Evolutionary conservation across 2,888 invertebrate genomes (phyloP).

Genomic region (Electrophaes corylata): DNA sequence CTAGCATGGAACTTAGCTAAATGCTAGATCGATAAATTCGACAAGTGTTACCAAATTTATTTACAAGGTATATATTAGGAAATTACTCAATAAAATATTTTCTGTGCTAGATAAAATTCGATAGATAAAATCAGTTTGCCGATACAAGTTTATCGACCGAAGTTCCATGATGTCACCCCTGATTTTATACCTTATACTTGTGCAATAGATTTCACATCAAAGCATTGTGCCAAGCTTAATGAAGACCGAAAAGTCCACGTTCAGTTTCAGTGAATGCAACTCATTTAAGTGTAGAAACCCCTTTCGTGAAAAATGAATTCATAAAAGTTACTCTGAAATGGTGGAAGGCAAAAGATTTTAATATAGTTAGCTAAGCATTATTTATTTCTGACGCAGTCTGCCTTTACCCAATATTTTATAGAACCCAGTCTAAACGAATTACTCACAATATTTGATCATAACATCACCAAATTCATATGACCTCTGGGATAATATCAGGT

Average conservation of each 20-base stretch:
- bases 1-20: too few relatives aligned
- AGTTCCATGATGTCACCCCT: too few relatives aligned
- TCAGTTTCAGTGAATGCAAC: conserved; percentile 16
- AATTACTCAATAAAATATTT: too few relatives aligned
- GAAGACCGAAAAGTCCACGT: conserved; percentile 38
- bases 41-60: too few relatives aligned
- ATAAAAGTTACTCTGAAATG: conserved; percentile 9
- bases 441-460: conserved; percentile 53
- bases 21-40: too few relatives aligned
- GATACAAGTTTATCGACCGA: too few relatives aligned
- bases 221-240: conserved; percentile 46
- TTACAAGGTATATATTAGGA: too few relatives aligned
- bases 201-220: conserved; percentile 26
- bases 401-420: conserved; percentile 41
- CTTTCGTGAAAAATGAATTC: conserved; percentile 9
- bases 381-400: conserved; percentile 17
- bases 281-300: conserved; percentile 17
- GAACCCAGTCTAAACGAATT: conserved; percentile 53
- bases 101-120: too few relatives aligned
- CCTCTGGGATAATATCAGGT: conserved; percentile 8
- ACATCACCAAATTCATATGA: conserved; percentile 43
- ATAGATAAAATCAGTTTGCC: too few relatives aligned
- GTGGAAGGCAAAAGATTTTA: background rate
- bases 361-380: conserved; percentile 1
- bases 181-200: conserved; percentile 30